Percentiles rank a stretch among this genome's conserved stretches.
Conservation (phyloP, 2,113 vertebrate species). For the Aspiorhynchus laticeps region DNA sequence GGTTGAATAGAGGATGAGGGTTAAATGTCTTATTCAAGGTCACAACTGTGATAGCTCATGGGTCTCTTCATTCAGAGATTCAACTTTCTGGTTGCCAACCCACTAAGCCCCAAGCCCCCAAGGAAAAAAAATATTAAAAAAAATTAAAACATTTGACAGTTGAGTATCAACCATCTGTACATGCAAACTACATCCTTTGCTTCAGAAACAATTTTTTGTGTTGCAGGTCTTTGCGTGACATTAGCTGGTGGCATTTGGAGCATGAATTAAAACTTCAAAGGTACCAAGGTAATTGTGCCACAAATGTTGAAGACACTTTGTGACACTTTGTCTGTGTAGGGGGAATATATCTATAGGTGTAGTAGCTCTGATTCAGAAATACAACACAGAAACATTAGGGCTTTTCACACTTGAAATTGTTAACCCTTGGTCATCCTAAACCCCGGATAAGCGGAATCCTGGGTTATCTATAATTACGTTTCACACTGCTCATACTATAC, state of each 20-base stretch:
- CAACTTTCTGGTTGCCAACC: neutral
- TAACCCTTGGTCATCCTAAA: no score
- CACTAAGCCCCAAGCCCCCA: neutral
- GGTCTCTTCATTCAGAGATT: neutral
- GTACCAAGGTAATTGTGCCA: conserved; percentile 6
- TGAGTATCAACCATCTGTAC: neutral
- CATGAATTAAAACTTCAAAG: conserved; percentile 19
- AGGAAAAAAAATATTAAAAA: neutral
- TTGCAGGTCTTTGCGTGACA: neutral
- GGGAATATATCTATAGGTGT: neutral
- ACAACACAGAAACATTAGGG: neutral
- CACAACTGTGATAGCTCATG: neutral
- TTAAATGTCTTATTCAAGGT: neutral
- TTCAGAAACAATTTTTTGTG: neutral
- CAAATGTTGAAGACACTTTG: neutral
- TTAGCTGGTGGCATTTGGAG: conserved; percentile 2
- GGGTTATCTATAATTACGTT: no score
- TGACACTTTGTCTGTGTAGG: neutral
- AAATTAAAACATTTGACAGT: neutral
- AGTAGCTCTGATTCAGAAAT: neutral
- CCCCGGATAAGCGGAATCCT: no score
- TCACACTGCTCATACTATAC: no score
- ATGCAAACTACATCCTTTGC: neutral
- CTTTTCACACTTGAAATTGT: no score
- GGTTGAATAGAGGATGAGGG: neutral